Base-by-base conservation (phyloP, 2,888 invertebrate genomes). In the Drosophila pseudotakahashii region DNA sequence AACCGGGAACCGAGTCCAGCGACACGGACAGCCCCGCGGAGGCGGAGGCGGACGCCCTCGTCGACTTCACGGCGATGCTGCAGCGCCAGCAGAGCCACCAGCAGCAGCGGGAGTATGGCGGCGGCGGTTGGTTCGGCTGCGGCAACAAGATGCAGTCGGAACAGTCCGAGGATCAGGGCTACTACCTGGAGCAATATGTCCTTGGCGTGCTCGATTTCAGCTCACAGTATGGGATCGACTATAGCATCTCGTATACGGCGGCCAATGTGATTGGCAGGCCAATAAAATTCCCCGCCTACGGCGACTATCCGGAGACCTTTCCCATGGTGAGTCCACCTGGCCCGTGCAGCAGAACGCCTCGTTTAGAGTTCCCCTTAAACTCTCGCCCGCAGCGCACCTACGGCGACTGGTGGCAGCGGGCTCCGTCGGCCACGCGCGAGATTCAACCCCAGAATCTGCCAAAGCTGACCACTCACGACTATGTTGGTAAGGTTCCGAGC, bases 271-370 rank as follows among this genome's bases (percentile, higher is more conserved):
- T 96, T 55, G 97, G 98, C 9, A 95, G 95, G 80, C 96, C 96
- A 11, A 95, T 95, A 30, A 96, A 96, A 91, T 98, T 95, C 93
- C 98, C 98, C 0, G 94, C 95, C 74, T 98, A 98, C 91, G 98
- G 98, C 16, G 98, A 98, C 91, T 98, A 96, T 93, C 96, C 97
- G 10, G 95, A 97, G 91, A 96, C 97, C 13, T 98, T 96, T 93
- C 96, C 97, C 64, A 96, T 98, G 95, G 98, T 98, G 93, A 93
- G 93, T 47, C 47, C 6, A 7, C 13, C 23, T 7, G 23, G 44
- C 3, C 13, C 47, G 10, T 14, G 47, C 32, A 11, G 30, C 32
- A 30, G 30, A 47, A 16, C 14, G 10, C 2, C 11, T 30, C 30
- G 47, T 30, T 30, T 14, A 47, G 30, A 14, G 14, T 32, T 32